Evolutionary conservation across 2,888 invertebrate species (phyloP).

Genomic region (Trichopria drosophilae): DNA sequence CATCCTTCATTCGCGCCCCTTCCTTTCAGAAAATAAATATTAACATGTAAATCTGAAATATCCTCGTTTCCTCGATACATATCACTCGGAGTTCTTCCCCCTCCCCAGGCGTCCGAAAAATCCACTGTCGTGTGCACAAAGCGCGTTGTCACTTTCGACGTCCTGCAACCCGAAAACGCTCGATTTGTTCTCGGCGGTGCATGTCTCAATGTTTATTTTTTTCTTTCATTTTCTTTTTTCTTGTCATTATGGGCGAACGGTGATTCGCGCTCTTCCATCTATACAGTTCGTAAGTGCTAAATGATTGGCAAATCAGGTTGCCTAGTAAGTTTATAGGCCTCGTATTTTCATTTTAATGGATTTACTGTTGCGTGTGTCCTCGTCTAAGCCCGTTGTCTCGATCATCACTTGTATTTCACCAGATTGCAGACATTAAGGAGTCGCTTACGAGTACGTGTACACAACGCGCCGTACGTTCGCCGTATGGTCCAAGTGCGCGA

Average conservation of each 20-base stretch:
- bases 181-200: slow-evolving; percentile 25
- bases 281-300: slow-evolving; percentile 40
- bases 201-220: slow-evolving; percentile 22
- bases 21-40: slow-evolving; percentile 57
- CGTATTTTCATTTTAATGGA: slow-evolving; percentile 34
- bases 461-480: too few species aligned
- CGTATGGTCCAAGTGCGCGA: too few species aligned
- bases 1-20: slow-evolving; percentile 50
- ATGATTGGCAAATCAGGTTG: slow-evolving; percentile 54
- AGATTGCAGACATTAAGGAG: too few species aligned
- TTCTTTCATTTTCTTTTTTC: slow-evolving; percentile 21
- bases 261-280: slow-evolving; percentile 31
- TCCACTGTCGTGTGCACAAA: too few species aligned
- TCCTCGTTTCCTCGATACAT: slow-evolving; percentile 48
- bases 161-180: too few species aligned
- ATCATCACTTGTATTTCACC: slow-evolving; percentile 41
- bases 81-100: slow-evolving; percentile 24
- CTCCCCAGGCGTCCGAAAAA: too few species aligned
- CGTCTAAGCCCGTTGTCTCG: slow-evolving; percentile 33
- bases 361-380: slow-evolving; percentile 3
- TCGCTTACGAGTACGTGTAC: too few species aligned
- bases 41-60: slow-evolving; percentile 57
- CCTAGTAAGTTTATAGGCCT: slow-evolving; percentile 58
- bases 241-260: too few species aligned
- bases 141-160: too few species aligned